Percentiles rank a stretch among this genome's conserved stretches.
phyloP scores from a whole-genome alignment of 2,113 vertebrate genomes.

The Phyllostomus discolor region DNA sequence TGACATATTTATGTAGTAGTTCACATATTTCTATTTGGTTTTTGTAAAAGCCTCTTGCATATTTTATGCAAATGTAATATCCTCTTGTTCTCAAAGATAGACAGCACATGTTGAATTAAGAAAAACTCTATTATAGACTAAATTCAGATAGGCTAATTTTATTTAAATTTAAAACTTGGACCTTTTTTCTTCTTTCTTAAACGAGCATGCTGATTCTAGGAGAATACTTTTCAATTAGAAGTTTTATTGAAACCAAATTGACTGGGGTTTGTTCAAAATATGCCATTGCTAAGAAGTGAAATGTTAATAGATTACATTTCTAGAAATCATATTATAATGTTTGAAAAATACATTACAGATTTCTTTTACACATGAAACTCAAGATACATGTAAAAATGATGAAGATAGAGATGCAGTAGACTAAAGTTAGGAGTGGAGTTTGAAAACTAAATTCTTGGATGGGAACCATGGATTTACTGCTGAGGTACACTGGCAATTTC shows the following conservation, averaged over 20 bases:
- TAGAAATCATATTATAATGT: not conserved
- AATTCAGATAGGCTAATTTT: slow-evolving; percentile 48
- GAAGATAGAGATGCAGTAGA: not conserved
- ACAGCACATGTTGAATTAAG: slow-evolving; percentile 62
- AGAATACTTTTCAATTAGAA: slow-evolving; percentile 3
- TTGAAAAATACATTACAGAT: not conserved
- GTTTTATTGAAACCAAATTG: not conserved
- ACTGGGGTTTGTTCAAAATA: not conserved
- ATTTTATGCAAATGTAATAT: slow-evolving; percentile 55
- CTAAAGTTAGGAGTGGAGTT: not conserved
- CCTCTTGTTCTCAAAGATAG: slow-evolving; percentile 24
- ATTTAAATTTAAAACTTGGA: not conserved
- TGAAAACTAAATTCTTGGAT: not conserved
- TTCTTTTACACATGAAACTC: not conserved
- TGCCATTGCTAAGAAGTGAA: not conserved
- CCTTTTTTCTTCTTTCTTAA: not conserved
- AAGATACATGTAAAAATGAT: not conserved
- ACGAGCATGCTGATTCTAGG: not conserved
- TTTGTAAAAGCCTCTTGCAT: slow-evolving; percentile 28
- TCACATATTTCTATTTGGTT: slow-evolving; percentile 25
- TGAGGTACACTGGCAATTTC: not conserved
- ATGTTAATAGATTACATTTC: not conserved
- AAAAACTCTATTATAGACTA: slow-evolving; percentile 47
- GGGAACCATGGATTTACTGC: not conserved
- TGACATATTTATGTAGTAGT: slow-evolving; percentile 21